A percentile compares a stretch with the other conserved stretches of the same genome.
Evolutionary conservation across 2,797 vertebrate species (phyloP).

Genomic region (Tympanoctomys barrerae): DNA sequence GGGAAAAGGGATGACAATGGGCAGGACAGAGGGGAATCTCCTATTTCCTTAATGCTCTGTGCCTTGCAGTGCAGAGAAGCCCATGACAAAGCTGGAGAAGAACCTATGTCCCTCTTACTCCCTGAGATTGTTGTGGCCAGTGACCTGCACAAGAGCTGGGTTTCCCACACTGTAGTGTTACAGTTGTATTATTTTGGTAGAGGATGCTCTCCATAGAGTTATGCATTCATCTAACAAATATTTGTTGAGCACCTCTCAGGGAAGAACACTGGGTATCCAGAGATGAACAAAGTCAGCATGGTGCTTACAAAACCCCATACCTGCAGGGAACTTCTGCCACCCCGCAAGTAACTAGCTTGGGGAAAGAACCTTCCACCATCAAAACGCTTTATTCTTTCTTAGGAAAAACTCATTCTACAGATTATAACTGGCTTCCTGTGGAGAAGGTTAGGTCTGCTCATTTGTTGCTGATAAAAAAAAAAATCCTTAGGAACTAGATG

Average conservation of each 20-base stretch:
- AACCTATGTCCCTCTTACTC: neutral
- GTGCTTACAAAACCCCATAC: constrained; percentile 47
- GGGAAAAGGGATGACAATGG: no score
- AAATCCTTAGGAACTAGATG: neutral
- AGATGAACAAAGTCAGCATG: neutral
- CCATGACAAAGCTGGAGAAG: neutral
- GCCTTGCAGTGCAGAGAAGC: neutral
- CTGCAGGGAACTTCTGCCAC: constrained; percentile 54
- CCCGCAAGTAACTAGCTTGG: neutral
- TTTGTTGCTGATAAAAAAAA: constrained; percentile 55
- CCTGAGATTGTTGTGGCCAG: neutral
- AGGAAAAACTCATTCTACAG: constrained; percentile 41
- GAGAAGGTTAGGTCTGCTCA: constrained; percentile 21
- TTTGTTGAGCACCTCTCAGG: neutral
- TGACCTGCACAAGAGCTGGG: neutral
- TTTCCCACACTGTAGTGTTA: neutral
- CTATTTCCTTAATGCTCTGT: no score
- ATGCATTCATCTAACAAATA: constrained; percentile 38
- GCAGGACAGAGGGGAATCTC: no score
- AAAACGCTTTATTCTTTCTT: constrained; percentile 5
- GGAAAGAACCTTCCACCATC: neutral
- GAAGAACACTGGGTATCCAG: neutral
- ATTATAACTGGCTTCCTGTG: constrained; percentile 41
- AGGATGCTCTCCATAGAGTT: constrained; percentile 31
- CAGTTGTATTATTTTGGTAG: neutral